Percentiles rank a stretch among this genome's conserved stretches.
phyloP scores from a whole-genome alignment of 1,140 invertebrate genomes.

The Drosophila albomicans region DNA sequence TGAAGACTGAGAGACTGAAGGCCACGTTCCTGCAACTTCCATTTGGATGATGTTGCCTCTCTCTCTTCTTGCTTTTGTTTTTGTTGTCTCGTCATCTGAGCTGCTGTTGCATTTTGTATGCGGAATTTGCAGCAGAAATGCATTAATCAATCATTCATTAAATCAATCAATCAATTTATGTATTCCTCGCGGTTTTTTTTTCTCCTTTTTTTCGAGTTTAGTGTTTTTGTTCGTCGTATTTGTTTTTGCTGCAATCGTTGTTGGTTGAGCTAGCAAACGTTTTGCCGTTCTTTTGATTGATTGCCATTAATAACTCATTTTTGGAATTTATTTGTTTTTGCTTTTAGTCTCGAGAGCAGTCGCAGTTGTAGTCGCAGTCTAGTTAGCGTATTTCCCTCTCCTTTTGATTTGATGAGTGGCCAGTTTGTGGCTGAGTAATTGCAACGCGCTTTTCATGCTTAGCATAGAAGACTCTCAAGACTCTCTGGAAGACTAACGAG shows the following conservation, averaged over 20 bases:
- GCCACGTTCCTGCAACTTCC: slow-evolving; percentile 62
- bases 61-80: no score
- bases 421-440: slow-evolving; percentile 42
- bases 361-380: slow-evolving; percentile 5
- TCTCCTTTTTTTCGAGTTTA: slow-evolving; percentile 26
- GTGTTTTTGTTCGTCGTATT: slow-evolving; percentile 50
- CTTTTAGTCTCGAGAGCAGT: slow-evolving; percentile 26
- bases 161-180: slow-evolving; percentile 83
- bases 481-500: background rate
- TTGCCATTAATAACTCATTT: slow-evolving; percentile 83
- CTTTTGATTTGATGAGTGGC: slow-evolving; percentile 12
- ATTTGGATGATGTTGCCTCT: slow-evolving; percentile 14
- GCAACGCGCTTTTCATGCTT: slow-evolving; percentile 12
- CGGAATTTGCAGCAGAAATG: slow-evolving; percentile 81
- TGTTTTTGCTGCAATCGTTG: slow-evolving; percentile 37
- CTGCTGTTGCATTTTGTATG: slow-evolving; percentile 72
- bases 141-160: slow-evolving; percentile 84
- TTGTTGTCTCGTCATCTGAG: slow-evolving; percentile 11
- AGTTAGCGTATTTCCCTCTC: slow-evolving; percentile 22
- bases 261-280: slow-evolving; percentile 42
- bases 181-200: slow-evolving; percentile 66
- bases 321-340: slow-evolving; percentile 72
- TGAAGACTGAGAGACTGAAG: slow-evolving; percentile 67
- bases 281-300: slow-evolving; percentile 74
- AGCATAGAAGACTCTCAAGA: background rate